These are phyloP conservation scores for Eutrigla gurnardus DNA, from an alignment of 2,797 vertebrate genomes.

Conservation along the genomic window DNA sequence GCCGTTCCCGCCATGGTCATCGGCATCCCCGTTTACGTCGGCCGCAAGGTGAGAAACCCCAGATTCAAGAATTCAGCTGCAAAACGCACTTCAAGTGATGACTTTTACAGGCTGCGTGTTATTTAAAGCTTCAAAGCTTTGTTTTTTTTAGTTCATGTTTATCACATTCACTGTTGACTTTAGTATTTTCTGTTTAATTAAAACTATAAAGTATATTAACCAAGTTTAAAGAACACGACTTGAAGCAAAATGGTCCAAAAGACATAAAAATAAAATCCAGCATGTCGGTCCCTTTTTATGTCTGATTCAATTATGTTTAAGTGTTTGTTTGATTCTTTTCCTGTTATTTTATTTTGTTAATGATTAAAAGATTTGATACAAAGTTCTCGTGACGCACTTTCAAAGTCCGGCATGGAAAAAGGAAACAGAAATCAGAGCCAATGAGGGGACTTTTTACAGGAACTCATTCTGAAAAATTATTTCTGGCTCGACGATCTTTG, in stretches of 20 bases:
- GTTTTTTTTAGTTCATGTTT: neutral
- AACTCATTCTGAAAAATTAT: constrained; percentile 11
- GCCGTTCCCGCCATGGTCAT: constrained; percentile 99
- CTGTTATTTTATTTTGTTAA: neutral
- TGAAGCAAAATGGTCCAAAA: neutral
- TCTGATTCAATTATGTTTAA: neutral
- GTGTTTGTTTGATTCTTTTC: neutral
- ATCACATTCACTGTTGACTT: neutral
- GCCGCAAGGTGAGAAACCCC: constrained; percentile 90
- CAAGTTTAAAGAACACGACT: neutral
- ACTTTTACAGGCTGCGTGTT: neutral
- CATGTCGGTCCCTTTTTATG: neutral
- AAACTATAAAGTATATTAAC: neutral
- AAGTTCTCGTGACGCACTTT: neutral
- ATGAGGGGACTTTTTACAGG: neutral
- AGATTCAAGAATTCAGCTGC: no score
- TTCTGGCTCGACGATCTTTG: neutral
- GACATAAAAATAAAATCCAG: neutral
- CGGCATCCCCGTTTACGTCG: constrained; percentile 96
- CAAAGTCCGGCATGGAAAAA: neutral
- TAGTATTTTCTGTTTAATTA: neutral
- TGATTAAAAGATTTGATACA: neutral
- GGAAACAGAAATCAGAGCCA: neutral
- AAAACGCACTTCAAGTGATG: neutral
- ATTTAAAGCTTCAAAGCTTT: neutral